A percentile compares a stretch with the other conserved stretches of the same genome.
These are phyloP conservation scores for Psittacula derbiana DNA, from an alignment of 2,797 vertebrate species.

Conservation along the genomic window DNA sequence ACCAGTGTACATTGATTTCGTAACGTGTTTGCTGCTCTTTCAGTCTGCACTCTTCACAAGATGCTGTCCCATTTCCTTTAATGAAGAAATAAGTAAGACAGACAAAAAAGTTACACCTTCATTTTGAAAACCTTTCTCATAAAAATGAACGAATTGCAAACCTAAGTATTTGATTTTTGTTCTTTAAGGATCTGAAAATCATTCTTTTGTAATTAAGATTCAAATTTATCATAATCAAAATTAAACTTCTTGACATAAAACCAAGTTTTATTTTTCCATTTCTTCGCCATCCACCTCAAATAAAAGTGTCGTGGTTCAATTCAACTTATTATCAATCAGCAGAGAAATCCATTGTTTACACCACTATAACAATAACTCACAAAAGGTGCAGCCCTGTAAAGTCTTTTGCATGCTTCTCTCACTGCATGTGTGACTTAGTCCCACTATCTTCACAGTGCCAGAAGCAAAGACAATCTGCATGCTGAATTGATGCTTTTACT, in stretches of 20 bases:
- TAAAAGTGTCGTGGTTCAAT: background rate
- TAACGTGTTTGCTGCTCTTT: background rate
- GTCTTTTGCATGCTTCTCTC: background rate
- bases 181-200: background rate
- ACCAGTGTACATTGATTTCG: background rate
- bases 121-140: background rate
- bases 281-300: background rate
- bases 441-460: background rate
- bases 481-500: background rate
- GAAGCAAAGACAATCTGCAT: background rate
- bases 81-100: background rate
- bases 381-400: background rate
- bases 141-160: background rate
- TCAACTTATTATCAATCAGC: background rate
- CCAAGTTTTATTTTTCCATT: rapidly evolving
- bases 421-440: background rate
- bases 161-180: background rate
- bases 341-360: background rate
- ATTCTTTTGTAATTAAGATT: background rate
- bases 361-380: background rate
- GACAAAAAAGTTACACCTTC: background rate
- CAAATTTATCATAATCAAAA: background rate
- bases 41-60: background rate
- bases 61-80: background rate
- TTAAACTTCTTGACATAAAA: background rate